These are phyloP conservation scores for Magallana angulata DNA, from an alignment of 1,140 invertebrate species.

Conservation along the genomic window DNA sequence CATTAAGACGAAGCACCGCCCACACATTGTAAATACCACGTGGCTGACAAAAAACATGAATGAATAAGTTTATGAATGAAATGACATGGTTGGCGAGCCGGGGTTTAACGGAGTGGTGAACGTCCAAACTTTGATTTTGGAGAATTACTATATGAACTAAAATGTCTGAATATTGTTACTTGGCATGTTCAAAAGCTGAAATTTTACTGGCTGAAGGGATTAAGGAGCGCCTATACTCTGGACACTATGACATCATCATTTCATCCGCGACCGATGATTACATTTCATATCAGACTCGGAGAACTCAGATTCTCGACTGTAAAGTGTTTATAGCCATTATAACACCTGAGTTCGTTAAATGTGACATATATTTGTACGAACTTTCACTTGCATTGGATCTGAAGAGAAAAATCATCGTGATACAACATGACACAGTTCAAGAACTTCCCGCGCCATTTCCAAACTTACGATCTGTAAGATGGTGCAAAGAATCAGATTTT, in stretches of 20 bases:
- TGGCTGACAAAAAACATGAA: no score
- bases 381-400: background rate
- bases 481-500: background rate
- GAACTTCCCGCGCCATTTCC: background rate
- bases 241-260: background rate
- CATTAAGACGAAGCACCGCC: no score
- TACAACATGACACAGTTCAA: background rate
- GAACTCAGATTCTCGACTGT: background rate
- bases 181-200: background rate
- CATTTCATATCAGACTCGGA: background rate
- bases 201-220: background rate
- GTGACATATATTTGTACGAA: background rate
- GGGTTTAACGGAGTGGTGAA: no score
- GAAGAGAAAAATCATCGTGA: background rate
- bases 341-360: background rate
- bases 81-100: no score
- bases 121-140: no score
- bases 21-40: no score
- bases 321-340: background rate
- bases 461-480: background rate
- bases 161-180: background rate
- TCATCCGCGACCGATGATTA: background rate
- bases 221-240: background rate
- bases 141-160: background rate
- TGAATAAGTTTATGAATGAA: no score